Conservation (phyloP, 2,888 invertebrate genomes). For the Byasa hedistus region DNA sequence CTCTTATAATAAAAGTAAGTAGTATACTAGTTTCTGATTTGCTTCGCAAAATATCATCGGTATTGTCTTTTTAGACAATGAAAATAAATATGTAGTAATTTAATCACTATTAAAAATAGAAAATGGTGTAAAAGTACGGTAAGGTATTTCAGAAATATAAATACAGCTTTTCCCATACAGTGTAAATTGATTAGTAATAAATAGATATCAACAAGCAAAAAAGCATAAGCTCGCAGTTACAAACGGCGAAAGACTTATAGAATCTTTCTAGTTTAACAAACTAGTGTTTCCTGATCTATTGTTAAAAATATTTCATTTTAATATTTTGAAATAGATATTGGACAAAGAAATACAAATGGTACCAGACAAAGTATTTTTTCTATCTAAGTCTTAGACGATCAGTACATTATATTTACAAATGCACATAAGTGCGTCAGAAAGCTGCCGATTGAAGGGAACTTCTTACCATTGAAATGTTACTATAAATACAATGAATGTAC, state of each 20-base stretch:
- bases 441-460: constrained; percentile 74
- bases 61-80: constrained; percentile 65
- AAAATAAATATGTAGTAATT: constrained; percentile 19
- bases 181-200: constrained; percentile 9
- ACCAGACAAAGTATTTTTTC: constrained; percentile 48
- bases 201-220: constrained; percentile 16
- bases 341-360: constrained; percentile 17
- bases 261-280: background rate
- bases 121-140: background rate
- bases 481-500: constrained; percentile 35
- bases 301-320: background rate
- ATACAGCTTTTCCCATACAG: background rate
- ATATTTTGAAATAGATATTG: background rate
- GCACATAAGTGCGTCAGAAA: constrained; percentile 64
- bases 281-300: background rate
- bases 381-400: constrained; percentile 72
- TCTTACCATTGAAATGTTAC: constrained; percentile 36
- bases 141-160: constrained; percentile 15
- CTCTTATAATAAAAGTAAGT: constrained; percentile 54
- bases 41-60: constrained; percentile 69
- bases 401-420: constrained; percentile 72
- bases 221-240: constrained; percentile 5
- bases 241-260: background rate
- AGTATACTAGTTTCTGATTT: constrained; percentile 51
- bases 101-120: constrained; percentile 34